These are phyloP conservation scores for Chirona hameri DNA, from an alignment of 2,888 invertebrate species.

Conservation along the genomic window DNA sequence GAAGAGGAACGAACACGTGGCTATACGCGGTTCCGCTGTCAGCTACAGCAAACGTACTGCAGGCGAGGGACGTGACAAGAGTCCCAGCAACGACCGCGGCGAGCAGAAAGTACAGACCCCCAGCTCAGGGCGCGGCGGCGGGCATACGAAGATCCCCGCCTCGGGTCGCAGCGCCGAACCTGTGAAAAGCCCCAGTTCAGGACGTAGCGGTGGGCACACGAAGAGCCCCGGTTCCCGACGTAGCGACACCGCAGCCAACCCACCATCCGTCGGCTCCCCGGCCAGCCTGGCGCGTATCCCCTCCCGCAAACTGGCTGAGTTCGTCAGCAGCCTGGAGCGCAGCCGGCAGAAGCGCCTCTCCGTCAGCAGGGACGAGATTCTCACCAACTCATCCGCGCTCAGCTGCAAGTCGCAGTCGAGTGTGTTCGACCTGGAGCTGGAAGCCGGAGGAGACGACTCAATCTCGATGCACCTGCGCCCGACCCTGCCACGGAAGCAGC, in stretches of 20 bases:
- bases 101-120: background rate
- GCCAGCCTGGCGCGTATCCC: background rate
- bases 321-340: slow-evolving; percentile 14
- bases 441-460: slow-evolving; percentile 35
- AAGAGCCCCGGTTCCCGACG: no score
- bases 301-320: background rate
- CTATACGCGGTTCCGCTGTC: background rate
- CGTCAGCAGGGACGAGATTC: slow-evolving; percentile 1
- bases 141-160: no score
- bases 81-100: background rate
- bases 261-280: background rate
- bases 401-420: slow-evolving; percentile 28
- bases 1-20: slow-evolving; percentile 1
- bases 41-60: background rate
- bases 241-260: background rate
- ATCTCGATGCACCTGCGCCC: slow-evolving; percentile 62
- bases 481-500: slow-evolving; percentile 71
- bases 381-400: slow-evolving; percentile 24
- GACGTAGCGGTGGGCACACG: no score
- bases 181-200: no score
- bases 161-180: no score
- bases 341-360: background rate
- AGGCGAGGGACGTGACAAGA: background rate
- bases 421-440: slow-evolving; percentile 24
- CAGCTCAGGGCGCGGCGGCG: no score